phyloP scores from a whole-genome alignment of 1,140 invertebrate species.

The Asbolus verrucosus region DNA sequence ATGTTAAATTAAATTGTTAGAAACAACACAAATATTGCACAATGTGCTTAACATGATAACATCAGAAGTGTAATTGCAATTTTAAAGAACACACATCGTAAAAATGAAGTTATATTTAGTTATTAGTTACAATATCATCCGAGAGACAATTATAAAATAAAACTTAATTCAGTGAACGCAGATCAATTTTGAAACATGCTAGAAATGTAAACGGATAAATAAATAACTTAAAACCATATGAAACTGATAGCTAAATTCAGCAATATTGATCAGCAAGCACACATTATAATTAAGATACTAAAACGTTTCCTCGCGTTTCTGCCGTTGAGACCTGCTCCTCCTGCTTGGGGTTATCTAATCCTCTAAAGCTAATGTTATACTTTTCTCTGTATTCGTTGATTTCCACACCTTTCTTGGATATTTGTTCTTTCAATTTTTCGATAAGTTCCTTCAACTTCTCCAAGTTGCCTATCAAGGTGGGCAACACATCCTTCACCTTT shows the following conservation, averaged over 20 bases:
- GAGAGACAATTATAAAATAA: no score
- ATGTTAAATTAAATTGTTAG: no score
- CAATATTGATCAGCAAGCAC: background rate
- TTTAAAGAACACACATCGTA: no score
- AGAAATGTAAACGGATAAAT: background rate
- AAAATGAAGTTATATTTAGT: no score
- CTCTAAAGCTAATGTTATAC: conserved; percentile 85
- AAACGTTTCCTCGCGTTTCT: conserved; percentile 62
- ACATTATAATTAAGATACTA: conserved; percentile 60
- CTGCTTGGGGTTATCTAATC: conserved; percentile 70
- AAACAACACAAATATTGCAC: no score
- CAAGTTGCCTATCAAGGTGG: conserved; percentile 83
- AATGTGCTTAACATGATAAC: no score
- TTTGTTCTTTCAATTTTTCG: conserved; percentile 81
- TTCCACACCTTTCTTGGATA: conserved; percentile 88
- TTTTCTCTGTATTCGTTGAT: conserved; percentile 95
- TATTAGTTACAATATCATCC: no score
- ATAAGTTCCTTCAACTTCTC: conserved; percentile 86
- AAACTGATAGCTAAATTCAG: no score
- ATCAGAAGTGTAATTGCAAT: no score
- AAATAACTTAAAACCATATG: no score
- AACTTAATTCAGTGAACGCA: no score
- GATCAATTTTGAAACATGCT: no score
- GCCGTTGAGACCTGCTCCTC: conserved; percentile 60
- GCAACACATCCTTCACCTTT: conserved; percentile 91